phyloP scores from a whole-genome alignment of 2,113 vertebrate genomes.

The Saguinus imperator region DNA sequence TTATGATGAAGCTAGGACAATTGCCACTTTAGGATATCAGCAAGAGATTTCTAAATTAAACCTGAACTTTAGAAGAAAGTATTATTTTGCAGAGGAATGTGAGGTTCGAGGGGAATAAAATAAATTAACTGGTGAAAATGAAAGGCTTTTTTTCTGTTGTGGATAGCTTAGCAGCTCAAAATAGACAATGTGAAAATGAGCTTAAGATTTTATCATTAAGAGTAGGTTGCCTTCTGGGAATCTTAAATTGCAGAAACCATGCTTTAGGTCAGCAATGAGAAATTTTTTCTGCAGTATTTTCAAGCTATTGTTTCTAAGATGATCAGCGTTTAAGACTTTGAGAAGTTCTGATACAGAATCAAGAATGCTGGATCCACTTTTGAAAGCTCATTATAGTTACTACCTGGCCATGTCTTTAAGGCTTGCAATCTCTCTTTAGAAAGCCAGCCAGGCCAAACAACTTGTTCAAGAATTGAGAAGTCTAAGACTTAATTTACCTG shows the following conservation, averaged over 20 bases:
- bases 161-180: conserved; percentile 90
- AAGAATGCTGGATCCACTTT: conserved; percentile 92
- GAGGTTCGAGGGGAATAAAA: conserved; percentile 92
- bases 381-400: conserved; percentile 92
- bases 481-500: conserved; percentile 91
- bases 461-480: conserved; percentile 91
- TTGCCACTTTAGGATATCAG: conserved; percentile 86
- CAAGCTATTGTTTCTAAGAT: conserved; percentile 94
- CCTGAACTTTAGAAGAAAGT: conserved; percentile 93
- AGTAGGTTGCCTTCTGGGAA: conserved; percentile 94
- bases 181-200: conserved; percentile 92
- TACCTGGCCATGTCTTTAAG: conserved; percentile 94
- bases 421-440: conserved; percentile 91
- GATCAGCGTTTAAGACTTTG: conserved; percentile 91
- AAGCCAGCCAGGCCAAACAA: conserved; percentile 93
- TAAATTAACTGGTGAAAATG: conserved; percentile 86
- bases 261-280: conserved; percentile 96
- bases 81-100: conserved; percentile 90
- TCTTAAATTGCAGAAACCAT: conserved; percentile 95
- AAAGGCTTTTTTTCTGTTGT: conserved; percentile 91
- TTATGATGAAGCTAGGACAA: conserved; percentile 90
- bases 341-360: conserved; percentile 90
- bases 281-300: conserved; percentile 93
- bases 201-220: conserved; percentile 91
- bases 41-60: conserved; percentile 91